Evolutionary conservation across 2,888 invertebrate genomes (phyloP).

Genomic region (Rhabditophanes sp.): DNA sequence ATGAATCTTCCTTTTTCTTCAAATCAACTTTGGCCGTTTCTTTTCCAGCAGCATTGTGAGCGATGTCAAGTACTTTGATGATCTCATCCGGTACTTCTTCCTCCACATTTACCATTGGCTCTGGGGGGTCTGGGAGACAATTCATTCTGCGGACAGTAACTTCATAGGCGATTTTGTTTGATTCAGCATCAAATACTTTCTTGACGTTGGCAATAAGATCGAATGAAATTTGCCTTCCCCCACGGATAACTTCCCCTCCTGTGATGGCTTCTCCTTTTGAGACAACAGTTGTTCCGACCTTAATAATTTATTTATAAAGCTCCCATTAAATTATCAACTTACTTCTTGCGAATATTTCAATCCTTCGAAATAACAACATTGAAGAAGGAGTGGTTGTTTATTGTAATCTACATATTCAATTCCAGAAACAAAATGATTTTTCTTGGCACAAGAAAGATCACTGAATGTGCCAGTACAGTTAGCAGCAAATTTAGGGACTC

Average conservation of each 20-base stretch:
- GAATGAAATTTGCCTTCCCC: conserved; percentile 42
- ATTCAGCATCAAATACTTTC: conserved; percentile 26
- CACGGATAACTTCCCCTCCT: conserved; percentile 39
- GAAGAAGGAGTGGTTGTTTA: conserved; percentile 32
- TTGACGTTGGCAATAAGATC: conserved; percentile 40
- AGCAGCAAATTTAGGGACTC: conserved; percentile 13
- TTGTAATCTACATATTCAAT: conserved; percentile 41
- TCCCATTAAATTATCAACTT: no score
- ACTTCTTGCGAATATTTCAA: conserved; percentile 40
- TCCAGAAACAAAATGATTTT: conserved; percentile 42
- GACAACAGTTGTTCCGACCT: conserved; percentile 37
- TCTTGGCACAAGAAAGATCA: conserved; percentile 28
- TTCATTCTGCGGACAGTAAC: conserved; percentile 42
- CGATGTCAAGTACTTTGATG: conserved; percentile 16
- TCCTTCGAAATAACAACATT: conserved; percentile 41
- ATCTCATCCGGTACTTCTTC: conserved; percentile 30
- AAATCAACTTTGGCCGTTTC: conserved; percentile 8
- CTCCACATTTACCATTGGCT: conserved; percentile 35
- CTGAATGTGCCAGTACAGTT: conserved; percentile 33
- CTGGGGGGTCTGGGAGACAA: conserved; percentile 40
- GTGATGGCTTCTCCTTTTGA: conserved; percentile 39
- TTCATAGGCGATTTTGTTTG: conserved; percentile 27
- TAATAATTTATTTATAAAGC: no score
- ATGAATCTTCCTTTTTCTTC: conserved; percentile 1
- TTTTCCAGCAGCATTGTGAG: background rate